Percentiles rank a stretch among this genome's conserved stretches.
phyloP scores from a whole-genome alignment of 2,113 vertebrate genomes.

The Meles meles region DNA sequence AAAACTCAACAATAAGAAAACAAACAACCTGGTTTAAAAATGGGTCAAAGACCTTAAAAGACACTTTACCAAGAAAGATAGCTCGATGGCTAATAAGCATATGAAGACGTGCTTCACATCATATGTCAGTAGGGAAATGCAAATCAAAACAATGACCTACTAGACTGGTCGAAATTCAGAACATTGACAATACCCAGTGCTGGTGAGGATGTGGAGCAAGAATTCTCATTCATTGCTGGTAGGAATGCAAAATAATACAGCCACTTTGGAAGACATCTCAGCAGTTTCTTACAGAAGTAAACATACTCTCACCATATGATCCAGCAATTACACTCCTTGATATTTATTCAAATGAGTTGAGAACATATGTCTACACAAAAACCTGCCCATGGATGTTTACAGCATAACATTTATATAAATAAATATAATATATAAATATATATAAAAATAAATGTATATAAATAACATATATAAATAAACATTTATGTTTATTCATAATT shows the following conservation, averaged over 20 bases:
- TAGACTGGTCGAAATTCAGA: not conserved
- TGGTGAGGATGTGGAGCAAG: not conserved
- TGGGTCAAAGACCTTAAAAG: not conserved
- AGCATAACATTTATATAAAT: not conserved
- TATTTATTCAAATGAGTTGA: not conserved
- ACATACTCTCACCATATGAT: not conserved
- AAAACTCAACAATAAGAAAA: conserved; percentile 13
- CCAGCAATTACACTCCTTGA: not conserved
- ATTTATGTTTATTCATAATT: not conserved
- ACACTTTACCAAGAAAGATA: not conserved
- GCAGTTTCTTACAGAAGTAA: not conserved
- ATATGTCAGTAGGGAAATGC: not conserved
- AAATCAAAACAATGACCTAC: not conserved
- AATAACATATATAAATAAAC: too few species aligned
- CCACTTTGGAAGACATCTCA: not conserved
- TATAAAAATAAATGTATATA: too few species aligned
- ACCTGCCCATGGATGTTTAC: not conserved
- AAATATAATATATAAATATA: too few species aligned
- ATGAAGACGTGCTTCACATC: not conserved
- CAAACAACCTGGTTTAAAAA: not conserved
- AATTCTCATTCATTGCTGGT: not conserved
- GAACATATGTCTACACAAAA: not conserved
- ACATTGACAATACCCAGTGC: not conserved
- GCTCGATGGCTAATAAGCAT: not conserved
- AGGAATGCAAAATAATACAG: not conserved